These are phyloP conservation scores for Alviniconcha strummeri DNA, from an alignment of 2,888 invertebrate species.

Conservation along the genomic window DNA sequence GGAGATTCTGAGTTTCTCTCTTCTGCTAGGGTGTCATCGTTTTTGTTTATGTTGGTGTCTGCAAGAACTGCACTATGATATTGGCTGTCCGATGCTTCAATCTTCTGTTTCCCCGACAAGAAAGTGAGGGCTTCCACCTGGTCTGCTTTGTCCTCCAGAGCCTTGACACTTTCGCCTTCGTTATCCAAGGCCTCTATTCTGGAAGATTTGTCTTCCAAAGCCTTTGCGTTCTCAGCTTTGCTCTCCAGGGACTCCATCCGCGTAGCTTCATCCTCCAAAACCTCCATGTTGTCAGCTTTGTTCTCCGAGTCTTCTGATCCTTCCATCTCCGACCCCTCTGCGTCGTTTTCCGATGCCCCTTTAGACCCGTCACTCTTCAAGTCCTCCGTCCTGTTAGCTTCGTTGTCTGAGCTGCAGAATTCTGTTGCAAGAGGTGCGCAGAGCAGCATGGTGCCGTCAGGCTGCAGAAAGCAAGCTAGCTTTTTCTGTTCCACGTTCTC, in stretches of 20 bases:
- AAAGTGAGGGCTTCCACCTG: not conserved
- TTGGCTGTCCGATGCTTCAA: too few species aligned
- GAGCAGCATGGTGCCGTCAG: slow-evolving; percentile 2
- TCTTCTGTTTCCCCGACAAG: not conserved
- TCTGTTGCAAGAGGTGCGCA: not conserved
- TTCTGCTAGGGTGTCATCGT: too few species aligned
- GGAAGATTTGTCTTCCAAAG: not conserved
- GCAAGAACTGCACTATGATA: too few species aligned
- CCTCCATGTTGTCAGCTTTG: not conserved
- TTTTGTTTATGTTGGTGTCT: too few species aligned
- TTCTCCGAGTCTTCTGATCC: not conserved
- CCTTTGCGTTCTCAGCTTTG: not conserved
- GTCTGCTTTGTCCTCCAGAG: not conserved
- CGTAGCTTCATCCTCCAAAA: not conserved
- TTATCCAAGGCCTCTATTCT: not conserved
- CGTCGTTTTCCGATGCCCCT: not conserved
- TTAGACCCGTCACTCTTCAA: not conserved
- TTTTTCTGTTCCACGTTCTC: slow-evolving; percentile 4
- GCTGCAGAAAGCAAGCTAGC: not conserved
- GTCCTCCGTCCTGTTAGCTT: not conserved
- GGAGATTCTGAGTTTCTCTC: too few species aligned
- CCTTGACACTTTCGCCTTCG: not conserved
- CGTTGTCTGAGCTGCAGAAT: not conserved
- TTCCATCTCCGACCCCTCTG: not conserved
- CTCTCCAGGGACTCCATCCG: not conserved